Base-by-base conservation (phyloP, 2,888 invertebrate genomes). In the Lycia hirtaria region DNA sequence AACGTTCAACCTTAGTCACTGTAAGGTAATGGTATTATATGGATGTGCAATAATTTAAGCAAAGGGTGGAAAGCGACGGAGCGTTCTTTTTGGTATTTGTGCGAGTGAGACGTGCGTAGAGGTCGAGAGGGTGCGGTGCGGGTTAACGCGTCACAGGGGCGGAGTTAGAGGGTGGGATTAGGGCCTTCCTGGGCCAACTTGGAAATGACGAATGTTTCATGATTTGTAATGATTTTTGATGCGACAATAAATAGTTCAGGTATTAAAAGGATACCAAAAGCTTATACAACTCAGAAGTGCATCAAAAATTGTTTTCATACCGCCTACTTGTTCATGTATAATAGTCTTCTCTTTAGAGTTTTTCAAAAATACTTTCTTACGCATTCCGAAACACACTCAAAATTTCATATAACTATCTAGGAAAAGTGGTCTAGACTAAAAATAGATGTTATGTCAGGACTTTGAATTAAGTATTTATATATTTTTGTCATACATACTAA, bases 11-110 rank as follows among this genome's bases (percentile, higher is more conserved):
- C 6, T 56, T 3, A 51, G 32, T 1, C 38, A 57, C 52, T 57
- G 57, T 24, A 7, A 12, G 22, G 12, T n/a, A 32, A n/a, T 9
- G 10, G 76, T 72, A 71, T 71, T n/a, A 75, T 76, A 71, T 73
- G 80, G 81, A 87, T 87, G 89, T 83, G 87, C 87, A 90, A 92
- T 92, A 91, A 92, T 92, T 92, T 90, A 91, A 91, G 91, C 90
- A 87, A 88, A 83, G 90, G 92, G 88, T 86, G 89, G 90, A 89
- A 87, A 78, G 91, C 90, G 91, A 91, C 81, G 82, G 91, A 83
- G 77, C 84, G 87, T 91, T 91, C 91, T 92, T 92, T 92, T 92
- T 91, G 87, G 83, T 88, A 87, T 91, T 90, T 87, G 92, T 91
- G 92, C 87, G 92, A 92, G 91, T 88, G 92, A 91, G 91, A 92